These are phyloP conservation scores for Noturus placidus DNA, from an alignment of 2,113 vertebrate genomes.

Conservation along the genomic window DNA sequence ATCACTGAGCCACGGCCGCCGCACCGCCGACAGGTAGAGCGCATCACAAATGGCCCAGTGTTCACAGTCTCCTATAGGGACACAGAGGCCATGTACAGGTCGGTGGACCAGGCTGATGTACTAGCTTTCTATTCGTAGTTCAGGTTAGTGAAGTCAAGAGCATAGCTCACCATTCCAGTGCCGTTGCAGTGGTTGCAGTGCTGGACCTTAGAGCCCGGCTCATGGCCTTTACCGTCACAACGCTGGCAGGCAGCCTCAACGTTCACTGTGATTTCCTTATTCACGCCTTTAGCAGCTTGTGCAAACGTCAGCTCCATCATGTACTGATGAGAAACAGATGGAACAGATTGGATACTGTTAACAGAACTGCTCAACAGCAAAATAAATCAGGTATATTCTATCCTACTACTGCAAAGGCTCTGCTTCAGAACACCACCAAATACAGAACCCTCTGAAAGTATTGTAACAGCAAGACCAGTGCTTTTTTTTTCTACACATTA, in stretches of 20 bases:
- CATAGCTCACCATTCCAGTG: slow-evolving; percentile 85
- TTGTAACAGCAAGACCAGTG: not conserved
- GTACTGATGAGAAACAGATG: slow-evolving; percentile 70
- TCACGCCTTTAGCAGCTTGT: slow-evolving; percentile 95
- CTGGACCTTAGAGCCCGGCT: slow-evolving; percentile 88
- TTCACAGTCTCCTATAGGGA: slow-evolving; percentile 87
- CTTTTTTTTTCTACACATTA: too few species aligned
- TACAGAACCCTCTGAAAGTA: not conserved
- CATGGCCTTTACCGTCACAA: slow-evolving; percentile 85
- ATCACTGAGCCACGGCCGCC: slow-evolving; percentile 84
- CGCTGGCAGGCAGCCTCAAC: slow-evolving; percentile 84
- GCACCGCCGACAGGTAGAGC: slow-evolving; percentile 90
- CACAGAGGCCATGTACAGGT: fast-evolving
- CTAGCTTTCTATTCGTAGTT: not conserved
- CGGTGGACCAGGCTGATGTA: not conserved
- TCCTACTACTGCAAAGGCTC: not conserved
- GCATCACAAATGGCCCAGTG: slow-evolving; percentile 96
- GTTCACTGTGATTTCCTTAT: slow-evolving; percentile 89
- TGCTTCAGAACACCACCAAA: not conserved
- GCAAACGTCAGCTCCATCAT: slow-evolving; percentile 94
- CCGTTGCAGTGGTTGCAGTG: slow-evolving; percentile 88
- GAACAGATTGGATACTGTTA: not conserved
- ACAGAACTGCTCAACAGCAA: not conserved
- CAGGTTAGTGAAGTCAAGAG: not conserved
- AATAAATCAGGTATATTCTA: not conserved